phyloP scores from a whole-genome alignment of 2,888 invertebrate species.

The Lordiphosa andalusiaca region DNA sequence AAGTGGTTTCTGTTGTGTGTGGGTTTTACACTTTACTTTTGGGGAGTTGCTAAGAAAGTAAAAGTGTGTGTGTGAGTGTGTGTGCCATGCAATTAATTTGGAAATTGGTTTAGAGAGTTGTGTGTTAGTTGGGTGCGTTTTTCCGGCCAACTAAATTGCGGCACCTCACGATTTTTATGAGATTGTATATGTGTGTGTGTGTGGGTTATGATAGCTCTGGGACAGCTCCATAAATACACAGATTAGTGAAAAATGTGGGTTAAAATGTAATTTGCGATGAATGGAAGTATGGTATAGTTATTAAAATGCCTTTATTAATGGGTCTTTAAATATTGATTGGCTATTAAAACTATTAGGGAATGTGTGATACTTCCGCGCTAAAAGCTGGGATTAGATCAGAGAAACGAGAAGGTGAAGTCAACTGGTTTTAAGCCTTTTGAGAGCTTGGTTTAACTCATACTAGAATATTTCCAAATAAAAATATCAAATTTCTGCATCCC shows the following conservation, averaged over 20 bases:
- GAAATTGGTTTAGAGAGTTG: constrained; percentile 47
- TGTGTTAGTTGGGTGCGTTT: constrained; percentile 33
- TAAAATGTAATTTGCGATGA: not conserved
- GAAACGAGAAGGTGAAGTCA: no score
- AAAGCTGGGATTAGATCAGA: no score
- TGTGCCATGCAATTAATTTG: constrained; percentile 43
- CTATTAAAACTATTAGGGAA: not conserved
- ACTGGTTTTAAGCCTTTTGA: no score
- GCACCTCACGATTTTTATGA: no score
- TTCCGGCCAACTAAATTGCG: not conserved
- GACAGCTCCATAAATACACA: constrained; percentile 15
- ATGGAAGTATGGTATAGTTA: not conserved
- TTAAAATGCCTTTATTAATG: not conserved
- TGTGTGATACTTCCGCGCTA: no score
- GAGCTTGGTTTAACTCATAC: no score
- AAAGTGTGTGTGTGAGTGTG: constrained; percentile 27
- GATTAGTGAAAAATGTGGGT: constrained; percentile 7
- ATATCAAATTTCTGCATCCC: no score
- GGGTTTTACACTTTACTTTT: constrained; percentile 40
- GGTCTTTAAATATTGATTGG: not conserved
- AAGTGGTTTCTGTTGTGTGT: constrained; percentile 50
- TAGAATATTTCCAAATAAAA: no score
- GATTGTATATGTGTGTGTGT: constrained; percentile 19
- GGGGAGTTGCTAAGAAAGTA: constrained; percentile 22
- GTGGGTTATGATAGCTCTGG: constrained; percentile 23